A percentile compares a stretch with the other conserved stretches of the same genome.
Evolutionary conservation across 1,140 invertebrate genomes (phyloP).

Genomic region (Drosophila elegans): DNA sequence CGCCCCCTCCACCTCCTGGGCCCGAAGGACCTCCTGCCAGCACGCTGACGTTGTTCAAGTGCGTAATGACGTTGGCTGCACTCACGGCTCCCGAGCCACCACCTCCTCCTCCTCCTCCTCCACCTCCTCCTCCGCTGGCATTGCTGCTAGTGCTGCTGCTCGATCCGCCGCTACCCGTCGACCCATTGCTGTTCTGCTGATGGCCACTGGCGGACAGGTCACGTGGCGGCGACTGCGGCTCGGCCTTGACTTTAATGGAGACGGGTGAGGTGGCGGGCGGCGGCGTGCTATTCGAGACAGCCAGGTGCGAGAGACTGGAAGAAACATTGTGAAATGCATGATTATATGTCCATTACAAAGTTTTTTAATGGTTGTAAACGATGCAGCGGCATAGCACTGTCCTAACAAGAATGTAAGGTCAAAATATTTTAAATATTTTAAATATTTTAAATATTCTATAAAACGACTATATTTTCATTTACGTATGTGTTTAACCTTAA

Average conservation of each 20-base stretch:
- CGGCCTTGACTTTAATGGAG: constrained; percentile 96
- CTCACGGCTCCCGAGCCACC: constrained; percentile 26
- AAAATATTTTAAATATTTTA: too few relatives aligned
- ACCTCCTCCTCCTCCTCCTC: constrained; percentile 4
- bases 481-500: too few relatives aligned
- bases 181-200: constrained; percentile 80
- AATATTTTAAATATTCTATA: too few relatives aligned
- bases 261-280: constrained; percentile 92
- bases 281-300: constrained; percentile 93
- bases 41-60: constrained; percentile 60
- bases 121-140: constrained; percentile 44
- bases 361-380: not conserved
- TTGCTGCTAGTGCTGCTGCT: constrained; percentile 84
- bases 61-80: constrained; percentile 65
- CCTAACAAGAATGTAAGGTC: too few relatives aligned
- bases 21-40: constrained; percentile 50
- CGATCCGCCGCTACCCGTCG: constrained; percentile 71
- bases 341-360: not conserved
- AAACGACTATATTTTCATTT: too few relatives aligned
- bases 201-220: constrained; percentile 85
- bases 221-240: constrained; percentile 95
- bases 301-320: constrained; percentile 90
- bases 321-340: not conserved
- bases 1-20: constrained; percentile 80
- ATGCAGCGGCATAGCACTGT: too few relatives aligned